Base-by-base conservation (phyloP, 2,888 invertebrate species). In the Dicycla oo region DNA sequence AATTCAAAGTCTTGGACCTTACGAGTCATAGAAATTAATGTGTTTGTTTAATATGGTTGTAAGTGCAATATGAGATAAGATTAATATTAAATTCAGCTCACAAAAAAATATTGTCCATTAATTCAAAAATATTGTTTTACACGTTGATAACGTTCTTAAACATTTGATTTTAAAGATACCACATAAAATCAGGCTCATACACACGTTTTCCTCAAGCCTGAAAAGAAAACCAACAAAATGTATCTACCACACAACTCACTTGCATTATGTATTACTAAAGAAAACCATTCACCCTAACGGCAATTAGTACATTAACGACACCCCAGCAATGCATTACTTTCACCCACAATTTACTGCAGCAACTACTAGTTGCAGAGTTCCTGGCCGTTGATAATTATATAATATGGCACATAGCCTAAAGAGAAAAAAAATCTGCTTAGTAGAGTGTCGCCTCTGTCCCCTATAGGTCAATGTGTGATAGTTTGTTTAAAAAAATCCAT, bases 341-440 rank as follows among this genome's bases (percentile, higher is more conserved):
- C 65, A 45, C 57, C 64, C 40, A 38, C 54, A 64, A 77, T 78
- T 70, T 56, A 56, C 75, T 71, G 72, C 60, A 38, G 38, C 38
- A 38, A 38, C 38, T 38, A 34, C 6, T 34, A 34, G 3, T 34
- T 34, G 34, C 34, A 5, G 2, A 34, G 34, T 34, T 5, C 34
- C 34, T 34, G 34, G 34, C 34, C 34, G 34, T 34, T 34, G 34
- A 34, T n/a, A n/a, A n/a, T n/a, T n/a, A n/a, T n/a, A n/a, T n/a
- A n/a, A n/a, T n/a, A n/a, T 34, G 34, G 34, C 34, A 34, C 34
- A 34, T 34, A 34, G 34, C 4, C 34, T 34, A 34, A 3, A 34
- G 34, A 34, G n/a, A n/a, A n/a, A 34, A 34, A 34, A 34, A 34
- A 5, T 34, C 34, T 4, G 34, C 2, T 34, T 34, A 30, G 2